These are phyloP conservation scores for Lagopus leucura DNA, from an alignment of 2,113 vertebrate species.

Conservation along the genomic window DNA sequence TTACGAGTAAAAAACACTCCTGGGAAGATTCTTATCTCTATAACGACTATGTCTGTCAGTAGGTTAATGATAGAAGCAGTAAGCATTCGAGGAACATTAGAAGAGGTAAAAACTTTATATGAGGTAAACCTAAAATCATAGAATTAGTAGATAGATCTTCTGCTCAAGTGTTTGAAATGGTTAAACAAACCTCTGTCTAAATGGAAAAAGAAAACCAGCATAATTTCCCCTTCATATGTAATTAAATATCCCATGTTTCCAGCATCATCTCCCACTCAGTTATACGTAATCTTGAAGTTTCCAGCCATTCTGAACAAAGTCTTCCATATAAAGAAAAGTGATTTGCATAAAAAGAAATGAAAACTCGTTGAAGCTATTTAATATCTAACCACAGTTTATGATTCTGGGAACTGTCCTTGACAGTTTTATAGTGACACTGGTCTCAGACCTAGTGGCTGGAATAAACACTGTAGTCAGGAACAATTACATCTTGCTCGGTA, in stretches of 20 bases:
- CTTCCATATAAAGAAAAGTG: neutral
- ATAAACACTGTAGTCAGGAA: neutral
- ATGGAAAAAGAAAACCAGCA: neutral
- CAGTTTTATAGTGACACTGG: neutral
- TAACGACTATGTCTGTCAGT: neutral
- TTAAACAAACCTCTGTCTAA: neutral
- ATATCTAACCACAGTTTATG: neutral
- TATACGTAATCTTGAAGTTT: neutral
- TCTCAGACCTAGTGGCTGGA: neutral
- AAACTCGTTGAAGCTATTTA: neutral
- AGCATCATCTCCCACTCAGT: neutral
- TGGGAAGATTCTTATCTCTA: neutral
- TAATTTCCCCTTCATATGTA: neutral
- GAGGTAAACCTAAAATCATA: neutral
- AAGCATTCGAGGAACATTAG: neutral
- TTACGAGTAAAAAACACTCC: neutral
- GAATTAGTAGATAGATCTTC: neutral
- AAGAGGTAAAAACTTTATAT: neutral
- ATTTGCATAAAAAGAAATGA: neutral
- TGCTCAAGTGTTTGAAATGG: neutral
- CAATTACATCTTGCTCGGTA: neutral
- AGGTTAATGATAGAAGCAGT: neutral
- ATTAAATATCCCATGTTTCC: neutral
- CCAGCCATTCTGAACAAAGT: neutral
- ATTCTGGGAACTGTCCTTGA: neutral